A percentile compares a stretch with the other conserved stretches of the same genome.
These are phyloP conservation scores for Neoitamus cyanurus DNA, from an alignment of 2,888 invertebrate species.

Conservation along the genomic window DNA sequence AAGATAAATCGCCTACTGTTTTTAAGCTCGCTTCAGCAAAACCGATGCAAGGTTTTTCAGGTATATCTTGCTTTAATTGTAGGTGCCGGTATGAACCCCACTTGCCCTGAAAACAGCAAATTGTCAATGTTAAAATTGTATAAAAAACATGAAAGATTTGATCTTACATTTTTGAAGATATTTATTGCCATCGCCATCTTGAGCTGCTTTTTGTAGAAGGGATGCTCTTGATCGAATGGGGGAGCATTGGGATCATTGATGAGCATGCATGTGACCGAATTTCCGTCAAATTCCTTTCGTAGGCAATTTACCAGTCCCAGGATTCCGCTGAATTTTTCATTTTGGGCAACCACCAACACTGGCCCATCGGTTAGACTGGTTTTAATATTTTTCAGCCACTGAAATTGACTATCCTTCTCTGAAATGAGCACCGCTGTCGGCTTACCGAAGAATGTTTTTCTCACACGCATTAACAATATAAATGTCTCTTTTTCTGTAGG, in stretches of 20 bases:
- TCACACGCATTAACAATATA: slow-evolving; percentile 59
- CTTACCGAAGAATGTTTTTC: slow-evolving; percentile 54
- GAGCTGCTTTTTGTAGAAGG: slow-evolving; percentile 75
- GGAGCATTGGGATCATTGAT: slow-evolving; percentile 75
- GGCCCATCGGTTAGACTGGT: slow-evolving; percentile 57
- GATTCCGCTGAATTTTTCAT: slow-evolving; percentile 80
- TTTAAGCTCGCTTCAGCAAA: slow-evolving; percentile 83
- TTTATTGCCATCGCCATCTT: slow-evolving; percentile 83
- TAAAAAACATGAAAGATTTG: not conserved
- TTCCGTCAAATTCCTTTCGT: slow-evolving; percentile 81
- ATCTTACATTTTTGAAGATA: slow-evolving; percentile 73
- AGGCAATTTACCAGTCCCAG: slow-evolving; percentile 91
- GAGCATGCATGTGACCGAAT: slow-evolving; percentile 72
- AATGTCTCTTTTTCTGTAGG: slow-evolving; percentile 60
- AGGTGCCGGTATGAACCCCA: slow-evolving; percentile 89
- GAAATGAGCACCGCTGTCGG: slow-evolving; percentile 59
- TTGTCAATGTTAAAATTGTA: not conserved
- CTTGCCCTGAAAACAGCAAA: slow-evolving; percentile 58
- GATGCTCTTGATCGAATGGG: slow-evolving; percentile 72
- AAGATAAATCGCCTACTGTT: slow-evolving; percentile 86
- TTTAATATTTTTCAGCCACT: slow-evolving; percentile 62
- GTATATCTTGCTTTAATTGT: slow-evolving; percentile 69
- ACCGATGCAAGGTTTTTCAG: slow-evolving; percentile 66
- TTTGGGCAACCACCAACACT: slow-evolving; percentile 75
- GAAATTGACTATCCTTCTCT: slow-evolving; percentile 57